Percentiles rank a stretch among this genome's conserved stretches.
Evolutionary conservation across 2,888 invertebrate genomes (phyloP).

Genomic region (Dysmachus trigonus): DNA sequence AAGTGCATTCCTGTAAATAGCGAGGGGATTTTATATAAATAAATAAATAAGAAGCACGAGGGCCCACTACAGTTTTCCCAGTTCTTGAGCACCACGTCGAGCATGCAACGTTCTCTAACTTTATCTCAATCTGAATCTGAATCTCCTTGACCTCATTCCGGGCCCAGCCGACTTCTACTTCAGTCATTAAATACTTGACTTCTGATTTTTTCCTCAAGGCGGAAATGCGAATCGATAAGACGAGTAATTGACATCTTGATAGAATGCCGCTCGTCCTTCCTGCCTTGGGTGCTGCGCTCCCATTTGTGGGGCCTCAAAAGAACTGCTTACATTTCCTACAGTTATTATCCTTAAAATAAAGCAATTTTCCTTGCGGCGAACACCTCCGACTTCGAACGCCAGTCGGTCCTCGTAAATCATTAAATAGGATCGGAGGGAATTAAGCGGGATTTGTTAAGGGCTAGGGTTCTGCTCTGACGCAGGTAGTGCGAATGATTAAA

Average conservation of each 20-base stretch:
- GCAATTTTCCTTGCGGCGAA: background rate
- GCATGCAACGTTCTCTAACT: background rate
- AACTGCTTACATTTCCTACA: constrained; percentile 7
- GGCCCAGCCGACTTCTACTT: background rate
- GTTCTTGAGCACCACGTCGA: background rate
- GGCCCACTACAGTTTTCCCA: background rate
- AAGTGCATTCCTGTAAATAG: constrained; percentile 29
- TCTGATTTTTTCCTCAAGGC: background rate
- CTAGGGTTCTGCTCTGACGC: background rate
- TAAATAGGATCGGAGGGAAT: background rate
- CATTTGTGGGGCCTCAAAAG: background rate
- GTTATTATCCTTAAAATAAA: background rate
- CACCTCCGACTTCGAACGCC: background rate
- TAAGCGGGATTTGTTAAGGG: background rate
- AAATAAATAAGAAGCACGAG: background rate
- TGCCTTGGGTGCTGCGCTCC: background rate
- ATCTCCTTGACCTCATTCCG: constrained; percentile 14
- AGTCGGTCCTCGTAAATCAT: background rate
- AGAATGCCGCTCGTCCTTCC: background rate
- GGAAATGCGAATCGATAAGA: constrained; percentile 18
- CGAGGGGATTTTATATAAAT: background rate
- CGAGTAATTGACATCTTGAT: constrained; percentile 37
- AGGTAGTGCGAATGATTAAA: background rate
- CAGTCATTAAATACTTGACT: constrained; percentile 19
- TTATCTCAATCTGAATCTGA: constrained; percentile 3